phyloP scores from a whole-genome alignment of 2,113 vertebrate species.

The Forbesichthys papilliferus region DNA sequence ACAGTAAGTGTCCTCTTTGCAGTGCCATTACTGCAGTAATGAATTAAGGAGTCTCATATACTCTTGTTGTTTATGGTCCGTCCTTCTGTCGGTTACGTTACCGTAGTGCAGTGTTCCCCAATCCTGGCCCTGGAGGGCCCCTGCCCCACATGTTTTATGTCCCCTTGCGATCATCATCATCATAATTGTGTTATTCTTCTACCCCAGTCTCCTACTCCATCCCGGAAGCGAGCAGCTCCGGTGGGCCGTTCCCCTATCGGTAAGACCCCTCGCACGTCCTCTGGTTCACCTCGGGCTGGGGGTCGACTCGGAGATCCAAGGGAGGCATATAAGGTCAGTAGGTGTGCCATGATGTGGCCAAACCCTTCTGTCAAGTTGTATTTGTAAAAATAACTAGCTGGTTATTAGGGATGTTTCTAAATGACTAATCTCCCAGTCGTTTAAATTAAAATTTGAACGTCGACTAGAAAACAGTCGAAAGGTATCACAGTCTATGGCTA shows the following conservation, averaged over 20 bases:
- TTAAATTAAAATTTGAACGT: too few species aligned
- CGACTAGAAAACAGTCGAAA: too few species aligned
- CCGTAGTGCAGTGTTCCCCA: not conserved
- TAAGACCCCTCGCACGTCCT: slow-evolving; percentile 53
- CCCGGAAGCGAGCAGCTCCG: slow-evolving; percentile 55
- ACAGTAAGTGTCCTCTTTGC: slow-evolving; percentile 6
- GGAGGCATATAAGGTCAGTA: slow-evolving; percentile 58
- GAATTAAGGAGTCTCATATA: slow-evolving; percentile 37
- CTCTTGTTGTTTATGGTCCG: slow-evolving; percentile 1
- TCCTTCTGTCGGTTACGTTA: not conserved
- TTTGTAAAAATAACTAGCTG: not conserved
- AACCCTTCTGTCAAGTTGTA: not conserved
- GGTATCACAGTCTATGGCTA: too few species aligned
- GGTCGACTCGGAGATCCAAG: slow-evolving; percentile 11
- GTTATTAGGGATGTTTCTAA: too few species aligned
- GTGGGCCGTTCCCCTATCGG: slow-evolving; percentile 29
- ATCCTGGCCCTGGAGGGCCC: not conserved
- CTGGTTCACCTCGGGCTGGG: slow-evolving; percentile 27
- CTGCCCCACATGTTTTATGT: slow-evolving; percentile 1
- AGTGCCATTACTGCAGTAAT: slow-evolving; percentile 32
- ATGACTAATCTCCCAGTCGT: too few species aligned
- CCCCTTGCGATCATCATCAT: not conserved
- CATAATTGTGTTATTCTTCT: not conserved
- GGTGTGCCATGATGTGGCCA: not conserved
- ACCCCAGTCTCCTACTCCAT: slow-evolving; percentile 45